Conservation (phyloP, 2,797 vertebrate genomes). For the Coccyzus lansbergi region DNA sequence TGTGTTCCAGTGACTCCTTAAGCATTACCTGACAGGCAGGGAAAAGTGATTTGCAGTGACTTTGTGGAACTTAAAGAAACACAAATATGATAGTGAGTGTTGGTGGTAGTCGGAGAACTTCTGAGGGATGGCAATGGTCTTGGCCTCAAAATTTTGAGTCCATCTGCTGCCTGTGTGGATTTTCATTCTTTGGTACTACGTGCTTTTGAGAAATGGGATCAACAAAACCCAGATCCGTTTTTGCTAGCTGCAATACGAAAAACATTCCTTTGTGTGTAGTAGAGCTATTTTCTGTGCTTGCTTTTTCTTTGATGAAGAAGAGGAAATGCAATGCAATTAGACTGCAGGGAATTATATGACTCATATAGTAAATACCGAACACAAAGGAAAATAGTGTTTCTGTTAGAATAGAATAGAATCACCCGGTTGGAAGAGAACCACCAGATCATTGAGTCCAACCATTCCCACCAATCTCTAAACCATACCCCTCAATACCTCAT, state of each 20-base stretch:
- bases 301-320: constrained; percentile 12
- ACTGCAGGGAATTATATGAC: not conserved
- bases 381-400: not conserved
- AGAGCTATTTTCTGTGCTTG: not conserved
- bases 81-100: not conserved
- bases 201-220: not conserved
- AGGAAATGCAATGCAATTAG: not conserved
- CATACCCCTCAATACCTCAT: too few species aligned
- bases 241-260: constrained; percentile 25
- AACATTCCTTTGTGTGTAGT: not conserved
- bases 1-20: not conserved
- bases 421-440: too few species aligned
- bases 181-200: not conserved
- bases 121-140: not conserved
- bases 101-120: not conserved
- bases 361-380: constrained; percentile 21
- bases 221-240: not conserved
- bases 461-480: too few species aligned
- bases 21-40: not conserved
- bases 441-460: too few species aligned
- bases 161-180: not conserved
- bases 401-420: too few species aligned
- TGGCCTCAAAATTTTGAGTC: not conserved
- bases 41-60: not conserved
- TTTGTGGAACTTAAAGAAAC: not conserved